These are phyloP conservation scores for Aethes cnicana DNA, from an alignment of 2,888 invertebrate genomes.

Conservation along the genomic window DNA sequence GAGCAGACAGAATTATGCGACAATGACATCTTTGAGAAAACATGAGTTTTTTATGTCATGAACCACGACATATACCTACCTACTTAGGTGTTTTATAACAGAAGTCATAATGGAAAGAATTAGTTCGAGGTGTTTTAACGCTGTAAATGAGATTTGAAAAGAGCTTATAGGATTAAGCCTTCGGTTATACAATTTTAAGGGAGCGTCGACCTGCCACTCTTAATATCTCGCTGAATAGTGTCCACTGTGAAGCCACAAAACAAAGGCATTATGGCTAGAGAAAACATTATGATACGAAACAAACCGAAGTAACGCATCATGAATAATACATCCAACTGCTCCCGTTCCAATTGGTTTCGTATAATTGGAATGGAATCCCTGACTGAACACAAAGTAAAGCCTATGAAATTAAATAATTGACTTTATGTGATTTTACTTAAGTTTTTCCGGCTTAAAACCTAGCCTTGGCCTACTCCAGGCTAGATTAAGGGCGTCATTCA, in stretches of 20 bases:
- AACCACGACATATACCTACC: too few relatives aligned
- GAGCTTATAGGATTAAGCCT: slow-evolving; percentile 3
- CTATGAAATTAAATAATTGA: slow-evolving; percentile 10
- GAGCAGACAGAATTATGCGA: too few relatives aligned
- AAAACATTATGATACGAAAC: slow-evolving; percentile 28
- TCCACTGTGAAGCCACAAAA: slow-evolving; percentile 6
- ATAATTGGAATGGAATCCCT: slow-evolving; percentile 43
- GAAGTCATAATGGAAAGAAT: too few relatives aligned
- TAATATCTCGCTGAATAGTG: not conserved
- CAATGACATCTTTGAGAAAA: too few relatives aligned
- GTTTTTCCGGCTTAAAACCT: too few relatives aligned
- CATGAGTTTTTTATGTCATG: too few relatives aligned
- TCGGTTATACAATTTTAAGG: not conserved
- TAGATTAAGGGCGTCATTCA: too few relatives aligned
- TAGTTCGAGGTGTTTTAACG: not conserved
- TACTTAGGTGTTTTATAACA: too few relatives aligned
- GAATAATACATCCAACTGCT: slow-evolving; percentile 45
- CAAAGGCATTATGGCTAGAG: slow-evolving; percentile 18
- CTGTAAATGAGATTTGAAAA: too few relatives aligned
- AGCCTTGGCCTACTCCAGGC: too few relatives aligned
- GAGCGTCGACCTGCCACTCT: not conserved
- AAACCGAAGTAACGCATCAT: slow-evolving; percentile 35
- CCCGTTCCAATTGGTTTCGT: slow-evolving; percentile 40
- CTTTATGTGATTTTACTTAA: not conserved
- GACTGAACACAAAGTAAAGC: slow-evolving; percentile 24